Evolutionary conservation across 2,113 vertebrate genomes (phyloP).

Genomic region (Centropus unirufus): DNA sequence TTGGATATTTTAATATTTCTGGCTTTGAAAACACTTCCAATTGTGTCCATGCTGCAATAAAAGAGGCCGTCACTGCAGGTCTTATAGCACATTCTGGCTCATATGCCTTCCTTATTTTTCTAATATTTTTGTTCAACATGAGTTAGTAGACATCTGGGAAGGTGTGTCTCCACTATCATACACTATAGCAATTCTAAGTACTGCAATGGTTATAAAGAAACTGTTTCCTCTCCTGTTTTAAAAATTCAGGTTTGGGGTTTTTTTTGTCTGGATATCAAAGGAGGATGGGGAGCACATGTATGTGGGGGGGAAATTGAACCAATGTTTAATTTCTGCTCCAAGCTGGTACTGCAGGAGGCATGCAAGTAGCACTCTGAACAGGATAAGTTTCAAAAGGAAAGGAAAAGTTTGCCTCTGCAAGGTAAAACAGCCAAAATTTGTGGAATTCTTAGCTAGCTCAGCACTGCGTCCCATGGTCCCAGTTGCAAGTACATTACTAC

Average conservation of each 20-base stretch:
- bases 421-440: background rate
- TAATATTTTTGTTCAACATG: background rate
- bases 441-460: background rate
- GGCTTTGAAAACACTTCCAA: background rate
- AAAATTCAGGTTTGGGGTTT: background rate
- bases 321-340: background rate
- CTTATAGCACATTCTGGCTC: background rate
- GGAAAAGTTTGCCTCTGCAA: background rate
- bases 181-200: background rate
- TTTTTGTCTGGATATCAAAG: background rate
- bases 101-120: background rate
- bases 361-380: background rate
- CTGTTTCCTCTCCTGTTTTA: background rate
- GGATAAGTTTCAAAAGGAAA: background rate
- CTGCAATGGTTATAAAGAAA: background rate
- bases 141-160: background rate
- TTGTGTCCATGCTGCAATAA: background rate
- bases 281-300: background rate
- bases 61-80: background rate
- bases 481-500: background rate
- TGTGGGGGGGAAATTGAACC: background rate
- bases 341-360: background rate
- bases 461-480: background rate
- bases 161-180: background rate
- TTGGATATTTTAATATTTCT: background rate